Base-by-base conservation (phyloP, 2,888 invertebrate genomes). In the Melinopterus prodromus region DNA sequence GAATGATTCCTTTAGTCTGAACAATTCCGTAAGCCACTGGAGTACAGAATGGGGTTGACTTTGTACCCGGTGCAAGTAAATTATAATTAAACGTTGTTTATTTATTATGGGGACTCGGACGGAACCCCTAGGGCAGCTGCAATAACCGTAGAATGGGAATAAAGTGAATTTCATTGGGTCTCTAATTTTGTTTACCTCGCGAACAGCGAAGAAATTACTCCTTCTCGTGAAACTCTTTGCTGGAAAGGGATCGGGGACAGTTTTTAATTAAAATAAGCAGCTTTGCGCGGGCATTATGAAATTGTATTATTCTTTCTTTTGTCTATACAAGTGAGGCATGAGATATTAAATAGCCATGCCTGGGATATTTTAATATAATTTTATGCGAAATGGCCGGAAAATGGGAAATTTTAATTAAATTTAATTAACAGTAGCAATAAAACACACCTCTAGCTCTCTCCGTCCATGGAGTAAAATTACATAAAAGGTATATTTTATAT, bases 91-190 rank as follows among this genome's bases (percentile, higher is more conserved):
- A 12, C 53, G 53, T 53, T 53, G 53, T 53, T 53, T 53, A 53
- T 53, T 53, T 53, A 53, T 53, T 53, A 53, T 53, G 53, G 53
- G 12, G 53, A 53, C 53, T 9, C 9, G 53, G 12, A 53, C 53
- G 53, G 53, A 12, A 53, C 53, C 53, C 53, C 12, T 12, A 6
- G 53, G 53, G 53, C 5, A 9, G 9, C 12, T 53, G 53, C 53
- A 53, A 53, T 53, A 53, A 53, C 53, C 53, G 53, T 53, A 53
- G 53, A 53, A 53, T 53, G 53, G 53, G 53, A 53, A 53, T 53
- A 53, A 53, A 53, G 53, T 53, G 53, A 53, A 53, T 53, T 53
- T 53, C 53, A 53, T 53, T 53, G 53, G 53, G 53, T 53, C 53
- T 53, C 53, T 53, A 53, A 53, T 53, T 53, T 53, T 53, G 53